Conservation (phyloP, 92 coral and sea anemone species). For the Epizoanthus rinbou region DNA sequence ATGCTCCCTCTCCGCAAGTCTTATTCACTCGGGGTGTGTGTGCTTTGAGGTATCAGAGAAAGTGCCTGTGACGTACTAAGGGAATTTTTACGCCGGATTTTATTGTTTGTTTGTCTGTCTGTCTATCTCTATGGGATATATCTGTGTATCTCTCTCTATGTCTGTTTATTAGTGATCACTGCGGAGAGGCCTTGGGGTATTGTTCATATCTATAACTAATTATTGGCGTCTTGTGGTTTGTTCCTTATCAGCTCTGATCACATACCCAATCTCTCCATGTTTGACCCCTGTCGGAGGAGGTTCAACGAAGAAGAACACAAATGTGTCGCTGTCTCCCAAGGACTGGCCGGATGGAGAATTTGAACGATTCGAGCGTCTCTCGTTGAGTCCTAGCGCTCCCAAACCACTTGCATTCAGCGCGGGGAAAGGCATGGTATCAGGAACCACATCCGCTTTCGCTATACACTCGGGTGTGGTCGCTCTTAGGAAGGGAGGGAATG, state of each 20-base stretch:
- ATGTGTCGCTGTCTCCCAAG: conserved; percentile 82
- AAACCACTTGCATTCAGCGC: conserved; percentile 86
- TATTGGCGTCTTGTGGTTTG: not conserved
- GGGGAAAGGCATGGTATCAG: conserved; percentile 85
- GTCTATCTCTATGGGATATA: no score
- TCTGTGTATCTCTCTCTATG: no score
- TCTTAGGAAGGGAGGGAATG: conserved; percentile 89
- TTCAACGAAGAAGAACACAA: not conserved
- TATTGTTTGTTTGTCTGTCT: no score
- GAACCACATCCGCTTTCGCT: conserved; percentile 75
- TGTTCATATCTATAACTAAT: not conserved
- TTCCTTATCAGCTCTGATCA: not conserved
- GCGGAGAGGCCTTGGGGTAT: no score
- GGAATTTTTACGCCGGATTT: no score
- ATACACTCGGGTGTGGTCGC: conserved; percentile 90
- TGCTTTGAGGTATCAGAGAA: no score
- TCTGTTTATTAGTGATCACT: no score
- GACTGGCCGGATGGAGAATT: conserved; percentile 73
- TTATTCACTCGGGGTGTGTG: no score
- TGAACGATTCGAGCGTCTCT: conserved; percentile 66
- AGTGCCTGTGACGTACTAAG: no score
- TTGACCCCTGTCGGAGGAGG: not conserved
- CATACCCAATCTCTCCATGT: not conserved
- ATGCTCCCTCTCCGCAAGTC: no score
- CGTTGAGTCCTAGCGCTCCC: conserved; percentile 63